A percentile compares a stretch with the other conserved stretches of the same genome.
Conservation (phyloP, 2,888 invertebrate genomes). For the Agapostemon virescens region DNA sequence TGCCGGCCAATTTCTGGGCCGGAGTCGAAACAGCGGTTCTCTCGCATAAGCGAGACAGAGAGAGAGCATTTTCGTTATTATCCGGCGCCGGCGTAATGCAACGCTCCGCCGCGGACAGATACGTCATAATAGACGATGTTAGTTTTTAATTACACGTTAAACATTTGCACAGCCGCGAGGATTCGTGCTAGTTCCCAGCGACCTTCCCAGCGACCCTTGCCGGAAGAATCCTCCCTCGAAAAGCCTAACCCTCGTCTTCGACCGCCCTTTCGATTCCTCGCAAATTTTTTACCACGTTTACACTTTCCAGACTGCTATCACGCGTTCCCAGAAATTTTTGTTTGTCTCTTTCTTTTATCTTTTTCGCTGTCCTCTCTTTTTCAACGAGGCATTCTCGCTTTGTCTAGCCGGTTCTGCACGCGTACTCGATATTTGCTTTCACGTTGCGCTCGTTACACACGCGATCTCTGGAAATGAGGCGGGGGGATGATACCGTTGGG, state of each 20-base stretch:
- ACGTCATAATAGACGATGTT: slow-evolving; percentile 55
- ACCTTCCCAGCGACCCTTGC: neutral
- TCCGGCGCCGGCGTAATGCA: neutral
- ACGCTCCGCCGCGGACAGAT: slow-evolving; percentile 24
- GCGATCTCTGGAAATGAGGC: neutral
- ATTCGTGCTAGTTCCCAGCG: slow-evolving; percentile 42
- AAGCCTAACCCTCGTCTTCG: slow-evolving; percentile 23
- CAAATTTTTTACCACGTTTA: slow-evolving; percentile 41
- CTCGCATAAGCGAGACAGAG: too few species aligned
- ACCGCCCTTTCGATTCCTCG: slow-evolving; percentile 36
- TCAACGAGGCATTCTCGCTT: neutral
- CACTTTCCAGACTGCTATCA: slow-evolving; percentile 25
- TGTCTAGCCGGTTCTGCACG: neutral
- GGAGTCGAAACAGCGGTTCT: slow-evolving; percentile 36
- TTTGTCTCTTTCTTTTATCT: neutral
- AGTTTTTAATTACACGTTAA: slow-evolving; percentile 61
- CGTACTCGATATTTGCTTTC: slow-evolving; percentile 16
- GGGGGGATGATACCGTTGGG: neutral
- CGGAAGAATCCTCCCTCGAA: slow-evolving; percentile 10
- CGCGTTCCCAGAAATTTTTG: slow-evolving; percentile 26
- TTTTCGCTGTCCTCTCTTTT: neutral
- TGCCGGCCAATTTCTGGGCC: slow-evolving; percentile 30
- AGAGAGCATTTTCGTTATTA: slow-evolving; percentile 32
- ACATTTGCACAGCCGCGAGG: slow-evolving; percentile 50
- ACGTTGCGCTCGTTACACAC: neutral